Evolutionary conservation across 2,888 invertebrate species (phyloP), one percentile per base, ranked within the genome.

Genomic region (Drosophila mimetica): DNA sequence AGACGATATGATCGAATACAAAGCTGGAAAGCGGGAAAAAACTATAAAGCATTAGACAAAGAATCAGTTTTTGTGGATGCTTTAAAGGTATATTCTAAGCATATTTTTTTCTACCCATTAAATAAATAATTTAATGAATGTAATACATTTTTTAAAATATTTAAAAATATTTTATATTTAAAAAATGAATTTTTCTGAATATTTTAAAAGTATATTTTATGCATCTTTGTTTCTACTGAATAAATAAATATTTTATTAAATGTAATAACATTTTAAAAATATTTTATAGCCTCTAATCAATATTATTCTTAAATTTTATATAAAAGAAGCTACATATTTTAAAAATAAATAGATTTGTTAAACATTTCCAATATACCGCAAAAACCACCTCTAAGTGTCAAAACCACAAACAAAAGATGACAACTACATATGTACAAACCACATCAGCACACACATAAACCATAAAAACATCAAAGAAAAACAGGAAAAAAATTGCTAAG

Each of bases 401-500:
- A 20, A 22, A 9, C 16, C 13, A 34, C 25, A n/a, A 16, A 50
- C 50, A 50, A 61, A 63, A 63, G 34, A 63, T 51, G 63, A 51
- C 34, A 63, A 25, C 39, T 50, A 63, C 34, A 42, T 61, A 36
- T 69, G 70, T 34, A 46, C 34, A 30, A 53, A 16, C 20, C 67
- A 55, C 57, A 52, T 16, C 32, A 32, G 37, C 48, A 11, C 39
- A 39, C 39, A 18, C 18, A 39, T 39, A 52, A 18, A 46, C 22
- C 53, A 37, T 14, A 46, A 65, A 61, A 36, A 6, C 54, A 36
- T 44, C 28, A 41, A 52, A 36, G 61, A 39, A 48, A 11, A n/a
- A n/a, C n/a, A 46, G 2, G 28, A n/a, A 22, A 22, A 47, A 61
- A 61, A 47, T 28, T 28, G 52, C 13, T 25, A 42, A 30, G 48